Base-by-base conservation (phyloP, 2,797 vertebrate genomes). In the Cephalopachus bancanus region DNA sequence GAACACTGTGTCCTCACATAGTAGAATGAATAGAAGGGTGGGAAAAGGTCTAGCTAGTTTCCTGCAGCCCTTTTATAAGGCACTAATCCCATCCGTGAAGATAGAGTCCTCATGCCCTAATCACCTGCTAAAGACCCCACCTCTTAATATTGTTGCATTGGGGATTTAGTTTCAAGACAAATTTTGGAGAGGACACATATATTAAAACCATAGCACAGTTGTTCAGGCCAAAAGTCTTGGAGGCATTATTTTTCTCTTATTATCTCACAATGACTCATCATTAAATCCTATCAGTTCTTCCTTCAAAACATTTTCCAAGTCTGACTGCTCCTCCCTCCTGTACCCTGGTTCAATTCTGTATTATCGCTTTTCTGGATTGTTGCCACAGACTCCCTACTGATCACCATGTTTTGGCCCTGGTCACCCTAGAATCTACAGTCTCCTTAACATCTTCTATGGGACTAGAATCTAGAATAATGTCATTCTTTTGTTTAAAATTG, bases 401-500 rank as follows among this genome's bases (percentile, higher is more conserved):
- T 85, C 53, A 80, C 49, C 60, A 67, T 57, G 33, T 53, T 81
- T 91, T 80, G 28, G 33, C 10, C 15, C 28, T 76, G 37, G 12
- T 88, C 7, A 17, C 79, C 33, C 20, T 78, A 81, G 11, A 80
- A 84, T 80, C 44, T 91, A 16, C 83, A 83, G 19, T 87, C 14
- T 81, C 84, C 49, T 84, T 17, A 87, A 15, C 24, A 88, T 88
- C 26, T 88, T 96, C 49, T 62, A 26, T 79, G 57, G 57, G n/a
- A 60, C 57, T 81, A 84, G 69, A 72, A 33, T 94, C 81, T 55
- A 90, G 53, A 88, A 53, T 84, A 51, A 78, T 33, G 22, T 76
- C 33, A 76, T 5, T 88, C 53, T 37, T 83, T 83, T 79, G 9
- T 57, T 81, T 65, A 92, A 94, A 96, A 87, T 24, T 7, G 87